Evolutionary conservation across 2,797 vertebrate genomes (phyloP), one percentile per base, ranked within the genome.

Genomic region (Platyrinchus mystaceus): DNA sequence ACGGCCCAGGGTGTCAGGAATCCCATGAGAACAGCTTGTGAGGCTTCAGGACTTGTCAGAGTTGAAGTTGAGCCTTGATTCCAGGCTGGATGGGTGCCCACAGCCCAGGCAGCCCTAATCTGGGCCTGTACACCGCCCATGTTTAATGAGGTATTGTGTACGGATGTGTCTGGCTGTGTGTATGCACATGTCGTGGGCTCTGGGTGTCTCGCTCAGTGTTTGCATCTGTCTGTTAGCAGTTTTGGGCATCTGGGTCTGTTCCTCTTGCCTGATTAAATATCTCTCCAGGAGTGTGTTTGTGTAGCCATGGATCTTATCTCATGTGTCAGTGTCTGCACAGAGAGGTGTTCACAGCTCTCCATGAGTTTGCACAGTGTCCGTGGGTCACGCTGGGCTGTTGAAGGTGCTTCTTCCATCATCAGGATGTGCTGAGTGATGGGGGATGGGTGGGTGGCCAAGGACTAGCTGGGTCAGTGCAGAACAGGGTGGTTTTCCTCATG

Each of bases 91-190:
- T 1, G 23, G 28, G n/a, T 93, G 93, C 95, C 94, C 76, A 11
- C 75, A 83, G 81, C 74, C 55, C 85, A 93, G 91, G 50, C 93
- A 96, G 87, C 30, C 86, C 90, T 95, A 93, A 92, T 91, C 95
- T 96, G 86, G 84, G 85, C 11, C 84, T 46, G 78, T 85, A 74
- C 81, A 37, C 64, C 82, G 93, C 81, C 94, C 90, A 81, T 94
- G 89, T 87, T 95, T 92, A 92, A 93, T 93, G 88, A 95, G 88
- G 92, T 90, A 90, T 56, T 89, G 88, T 84, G 78, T 80, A 70
- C 0, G 34, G 88, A 84, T 92, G 81, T 93, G 92, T 93, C 88
- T 37, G 47, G 18, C 84, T 89, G 89, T 93, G 84, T 91, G 82
- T 89, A 87, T 13, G 87, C 78, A 66, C 84, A 92, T 23, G 89